phyloP scores from a whole-genome alignment of 2,888 invertebrate genomes.

The Spisula solida region DNA sequence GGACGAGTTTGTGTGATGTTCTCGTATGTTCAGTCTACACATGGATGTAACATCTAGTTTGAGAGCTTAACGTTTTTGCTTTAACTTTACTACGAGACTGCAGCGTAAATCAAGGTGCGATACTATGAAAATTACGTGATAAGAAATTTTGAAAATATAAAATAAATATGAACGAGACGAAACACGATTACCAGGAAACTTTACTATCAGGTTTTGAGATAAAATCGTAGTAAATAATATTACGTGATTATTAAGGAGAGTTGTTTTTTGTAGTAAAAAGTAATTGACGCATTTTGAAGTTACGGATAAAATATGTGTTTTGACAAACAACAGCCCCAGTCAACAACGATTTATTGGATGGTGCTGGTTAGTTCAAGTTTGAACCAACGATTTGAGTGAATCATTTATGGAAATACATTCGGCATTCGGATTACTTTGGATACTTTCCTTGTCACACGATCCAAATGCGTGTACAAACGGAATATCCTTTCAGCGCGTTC shows the following conservation, averaged over 20 bases:
- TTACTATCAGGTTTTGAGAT: background rate
- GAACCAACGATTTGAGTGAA: slow-evolving; percentile 1
- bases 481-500: slow-evolving; percentile 46
- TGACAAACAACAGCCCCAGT: background rate
- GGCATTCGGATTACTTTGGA: slow-evolving; percentile 17
- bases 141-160: background rate
- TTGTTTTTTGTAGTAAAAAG: background rate
- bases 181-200: background rate
- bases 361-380: slow-evolving; percentile 1
- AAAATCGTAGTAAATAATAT: slow-evolving; percentile 9
- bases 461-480: slow-evolving; percentile 64
- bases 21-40: background rate
- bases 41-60: background rate
- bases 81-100: background rate
- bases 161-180: background rate
- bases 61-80: background rate
- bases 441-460: slow-evolving; percentile 3
- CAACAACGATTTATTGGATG: background rate
- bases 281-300: background rate
- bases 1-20: background rate
- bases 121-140: background rate
- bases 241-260: background rate
- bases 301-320: background rate
- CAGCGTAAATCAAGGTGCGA: background rate
- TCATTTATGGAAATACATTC: slow-evolving; percentile 14